Evolutionary conservation across 2,888 invertebrate genomes (phyloP).

Genomic region (Chaetogeoica ovagalla): DNA sequence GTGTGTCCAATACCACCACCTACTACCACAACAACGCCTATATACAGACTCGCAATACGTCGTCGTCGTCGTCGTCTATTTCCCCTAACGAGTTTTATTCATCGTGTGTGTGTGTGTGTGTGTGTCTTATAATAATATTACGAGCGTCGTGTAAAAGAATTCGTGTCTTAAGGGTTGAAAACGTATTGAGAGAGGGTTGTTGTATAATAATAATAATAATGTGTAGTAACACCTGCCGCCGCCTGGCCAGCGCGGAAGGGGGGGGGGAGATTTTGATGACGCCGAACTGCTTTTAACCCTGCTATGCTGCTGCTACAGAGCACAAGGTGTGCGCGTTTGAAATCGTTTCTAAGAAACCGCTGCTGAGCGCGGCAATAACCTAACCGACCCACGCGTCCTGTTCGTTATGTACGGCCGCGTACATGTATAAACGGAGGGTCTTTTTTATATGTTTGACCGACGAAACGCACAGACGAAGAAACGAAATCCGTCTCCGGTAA

Average conservation of each 20-base stretch:
- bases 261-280: conserved; percentile 3
- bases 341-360: conserved; percentile 30
- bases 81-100: conserved; percentile 43
- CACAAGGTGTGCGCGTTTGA: conserved; percentile 32
- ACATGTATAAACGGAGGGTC: neutral
- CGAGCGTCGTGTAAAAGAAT: conserved; percentile 29
- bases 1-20: too few species aligned
- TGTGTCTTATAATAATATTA: conserved; percentile 38
- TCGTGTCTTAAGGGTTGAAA: conserved; percentile 38
- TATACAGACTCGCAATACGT: too few species aligned
- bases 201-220: conserved; percentile 20
- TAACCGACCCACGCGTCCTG: neutral
- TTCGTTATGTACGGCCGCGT: too few species aligned
- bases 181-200: conserved; percentile 47
- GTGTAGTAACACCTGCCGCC: conserved; percentile 42
- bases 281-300: conserved; percentile 21
- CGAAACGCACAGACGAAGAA: conserved; percentile 6
- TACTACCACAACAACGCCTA: neutral
- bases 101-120: too few species aligned
- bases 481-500: neutral
- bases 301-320: neutral
- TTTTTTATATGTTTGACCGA: neutral
- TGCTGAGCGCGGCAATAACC: neutral
- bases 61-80: conserved; percentile 19
- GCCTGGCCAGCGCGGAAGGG: too few species aligned